Conservation (phyloP, 2,797 vertebrate genomes). For the Anguilla marmorata region DNA sequence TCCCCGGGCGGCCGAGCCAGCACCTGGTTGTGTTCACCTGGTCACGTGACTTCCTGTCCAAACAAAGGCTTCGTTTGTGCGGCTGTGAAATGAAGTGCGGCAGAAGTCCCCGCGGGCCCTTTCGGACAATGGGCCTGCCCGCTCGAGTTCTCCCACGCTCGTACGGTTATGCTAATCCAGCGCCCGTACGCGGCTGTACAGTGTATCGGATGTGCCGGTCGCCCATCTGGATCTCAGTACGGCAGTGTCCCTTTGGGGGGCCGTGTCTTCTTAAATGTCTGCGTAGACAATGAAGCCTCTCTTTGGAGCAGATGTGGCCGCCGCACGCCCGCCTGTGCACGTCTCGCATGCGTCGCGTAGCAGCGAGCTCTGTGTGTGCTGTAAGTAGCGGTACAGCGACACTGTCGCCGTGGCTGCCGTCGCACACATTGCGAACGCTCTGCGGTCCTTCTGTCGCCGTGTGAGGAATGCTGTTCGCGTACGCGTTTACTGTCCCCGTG, state of each 20-base stretch:
- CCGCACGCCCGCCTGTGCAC: not conserved
- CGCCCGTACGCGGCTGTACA: not conserved
- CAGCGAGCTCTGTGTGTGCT: not conserved
- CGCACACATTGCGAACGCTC: not conserved
- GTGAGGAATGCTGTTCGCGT: not conserved
- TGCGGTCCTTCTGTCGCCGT: not conserved
- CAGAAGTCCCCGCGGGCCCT: not conserved
- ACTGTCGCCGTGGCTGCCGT: not conserved
- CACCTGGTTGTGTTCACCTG: constrained; percentile 1
- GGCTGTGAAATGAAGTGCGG: not conserved
- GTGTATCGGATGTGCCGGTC: not conserved
- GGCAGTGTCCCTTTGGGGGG: not conserved
- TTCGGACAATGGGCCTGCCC: not conserved
- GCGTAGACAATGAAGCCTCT: not conserved
- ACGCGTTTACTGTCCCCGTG: not conserved
- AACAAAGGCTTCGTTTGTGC: not conserved
- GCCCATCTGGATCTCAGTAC: not conserved
- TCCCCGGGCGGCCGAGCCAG: not conserved
- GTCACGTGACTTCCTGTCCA: not conserved
- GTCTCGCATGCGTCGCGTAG: not conserved
- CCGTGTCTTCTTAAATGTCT: not conserved
- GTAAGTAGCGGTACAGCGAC: not conserved
- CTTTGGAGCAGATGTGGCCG: not conserved
- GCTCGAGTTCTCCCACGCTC: not conserved
- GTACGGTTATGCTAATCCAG: not conserved